Percentiles rank a stretch among this genome's conserved stretches.
These are phyloP conservation scores for Torymus texanus DNA, from an alignment of 2,888 invertebrate species.

Conservation along the genomic window DNA sequence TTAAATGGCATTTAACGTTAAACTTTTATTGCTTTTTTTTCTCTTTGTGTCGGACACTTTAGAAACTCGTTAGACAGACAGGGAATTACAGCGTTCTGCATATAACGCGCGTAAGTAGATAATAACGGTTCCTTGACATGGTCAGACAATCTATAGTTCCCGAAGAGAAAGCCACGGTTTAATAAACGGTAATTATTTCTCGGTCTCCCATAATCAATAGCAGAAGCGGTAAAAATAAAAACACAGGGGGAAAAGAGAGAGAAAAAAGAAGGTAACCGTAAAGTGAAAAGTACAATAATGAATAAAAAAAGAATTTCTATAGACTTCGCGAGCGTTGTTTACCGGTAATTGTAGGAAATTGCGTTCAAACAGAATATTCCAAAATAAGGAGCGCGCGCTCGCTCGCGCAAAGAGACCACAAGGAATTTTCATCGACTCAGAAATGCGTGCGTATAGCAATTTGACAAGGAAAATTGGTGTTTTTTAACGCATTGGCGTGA, in stretches of 20 bases:
- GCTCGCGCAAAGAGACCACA: slow-evolving; percentile 4
- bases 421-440: too few relatives aligned
- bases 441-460: too few relatives aligned
- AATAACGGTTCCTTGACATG: slow-evolving; percentile 58
- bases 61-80: slow-evolving; percentile 58
- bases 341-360: slow-evolving; percentile 42
- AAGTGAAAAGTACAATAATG: slow-evolving; percentile 51
- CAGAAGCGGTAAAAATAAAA: slow-evolving; percentile 55
- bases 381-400: slow-evolving; percentile 15
- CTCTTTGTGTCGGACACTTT: slow-evolving; percentile 53
- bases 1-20: slow-evolving; percentile 56
- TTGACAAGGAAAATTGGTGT: too few relatives aligned
- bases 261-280: slow-evolving; percentile 46
- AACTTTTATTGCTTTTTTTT: slow-evolving; percentile 52
- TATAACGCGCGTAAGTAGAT: slow-evolving; percentile 57
- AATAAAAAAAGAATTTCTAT: slow-evolving; percentile 46
- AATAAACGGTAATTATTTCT: slow-evolving; percentile 57
- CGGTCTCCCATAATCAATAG: slow-evolving; percentile 56
- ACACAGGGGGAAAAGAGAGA: slow-evolving; percentile 16
- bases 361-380: slow-evolving; percentile 37
- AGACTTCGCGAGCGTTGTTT: slow-evolving; percentile 28
- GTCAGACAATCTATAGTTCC: slow-evolving; percentile 56
- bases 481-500: too few relatives aligned
- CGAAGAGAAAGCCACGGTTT: slow-evolving; percentile 56
- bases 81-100: slow-evolving; percentile 56